Evolutionary conservation across 2,113 vertebrate genomes (phyloP), one percentile per base, ranked within the genome.

Genomic region (Psilopsiagon aurifrons): DNA sequence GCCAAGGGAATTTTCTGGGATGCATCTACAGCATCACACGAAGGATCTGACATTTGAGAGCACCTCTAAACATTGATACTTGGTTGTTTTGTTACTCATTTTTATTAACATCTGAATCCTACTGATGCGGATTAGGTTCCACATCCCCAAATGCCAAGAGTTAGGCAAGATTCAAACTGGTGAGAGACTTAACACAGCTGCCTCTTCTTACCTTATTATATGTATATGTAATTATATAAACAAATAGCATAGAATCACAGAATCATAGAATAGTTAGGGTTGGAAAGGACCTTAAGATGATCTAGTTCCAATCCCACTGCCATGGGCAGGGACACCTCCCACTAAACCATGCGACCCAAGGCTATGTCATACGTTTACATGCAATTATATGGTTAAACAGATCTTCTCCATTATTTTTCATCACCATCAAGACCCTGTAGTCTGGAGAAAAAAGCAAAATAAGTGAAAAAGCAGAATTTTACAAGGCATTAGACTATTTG

Each of bases 101-200:
- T 93, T 81, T 62, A 69, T 82, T 82, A 92, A 89, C 33, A 62
- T 10, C 66, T 84, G 35, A 79, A 75, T 71, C 43, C 33, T 87
- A 49, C 27, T 83, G 17, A 23, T 63, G 23, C 27, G 57, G 44
- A 64, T 5, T 4, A 27, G 71, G 18, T 80, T 85, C 54, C 52
- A 47, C 14, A 19, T 66, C 66, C 57, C 55, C 54, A 47, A 0
- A 15, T 49, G 47, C 0, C 0, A 0, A 82, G 44, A 25, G 5
- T 57, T n/a, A 86, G 47, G n/a, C 70, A n/a, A 81, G 25, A 62
- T 57, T 13, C 69, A 64, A 20, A 57, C 25, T 20, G 11, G 27
- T 24, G 52, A 67, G 88, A 46, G 24, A 63, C 69, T 68, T 52
- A 7, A 7, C 75, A 84, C 11, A 69, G 62, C 66, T 52, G 16